Conservation (phyloP, 1,140 invertebrate genomes). For the Mya arenaria region DNA sequence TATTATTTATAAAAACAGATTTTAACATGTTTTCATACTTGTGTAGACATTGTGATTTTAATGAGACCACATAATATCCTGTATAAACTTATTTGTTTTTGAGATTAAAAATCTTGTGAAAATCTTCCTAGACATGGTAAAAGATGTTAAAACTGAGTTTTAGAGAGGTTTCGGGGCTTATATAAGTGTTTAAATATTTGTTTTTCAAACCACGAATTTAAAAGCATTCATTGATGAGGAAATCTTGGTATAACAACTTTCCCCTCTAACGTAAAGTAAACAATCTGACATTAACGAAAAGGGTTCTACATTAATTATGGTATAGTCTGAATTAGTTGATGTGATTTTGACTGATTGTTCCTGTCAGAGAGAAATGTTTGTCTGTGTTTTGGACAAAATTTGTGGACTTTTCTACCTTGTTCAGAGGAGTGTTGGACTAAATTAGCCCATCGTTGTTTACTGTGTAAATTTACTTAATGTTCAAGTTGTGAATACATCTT, state of each 20-base stretch:
- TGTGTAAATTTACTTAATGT: slow-evolving; percentile 52
- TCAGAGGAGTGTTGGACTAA: slow-evolving; percentile 36
- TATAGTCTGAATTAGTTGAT: slow-evolving; percentile 11
- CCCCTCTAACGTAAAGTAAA: slow-evolving; percentile 44
- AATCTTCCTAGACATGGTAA: slow-evolving; percentile 32
- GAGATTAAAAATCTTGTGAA: slow-evolving; percentile 46
- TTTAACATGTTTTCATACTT: slow-evolving; percentile 7
- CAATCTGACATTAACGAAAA: slow-evolving; percentile 45
- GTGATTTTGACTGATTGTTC: slow-evolving; percentile 33
- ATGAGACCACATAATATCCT: slow-evolving; percentile 43
- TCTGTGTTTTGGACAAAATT: slow-evolving; percentile 38
- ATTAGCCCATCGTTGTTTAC: slow-evolving; percentile 47
- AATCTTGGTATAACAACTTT: slow-evolving; percentile 38
- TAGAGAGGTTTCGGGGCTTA: slow-evolving; percentile 12
- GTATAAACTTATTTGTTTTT: slow-evolving; percentile 47
- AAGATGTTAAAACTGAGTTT: slow-evolving; percentile 16
- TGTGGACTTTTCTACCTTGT: slow-evolving; percentile 41
- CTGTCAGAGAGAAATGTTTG: slow-evolving; percentile 43
- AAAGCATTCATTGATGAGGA: background rate
- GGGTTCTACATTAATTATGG: slow-evolving; percentile 54
- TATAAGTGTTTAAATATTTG: slow-evolving; percentile 55
- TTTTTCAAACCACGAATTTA: slow-evolving; percentile 12
- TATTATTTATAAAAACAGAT: background rate
- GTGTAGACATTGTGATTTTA: slow-evolving; percentile 21
- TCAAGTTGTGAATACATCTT: slow-evolving; percentile 53